phyloP scores from a whole-genome alignment of 2,113 vertebrate genomes.

The Melanostigma gelatinosum region DNA sequence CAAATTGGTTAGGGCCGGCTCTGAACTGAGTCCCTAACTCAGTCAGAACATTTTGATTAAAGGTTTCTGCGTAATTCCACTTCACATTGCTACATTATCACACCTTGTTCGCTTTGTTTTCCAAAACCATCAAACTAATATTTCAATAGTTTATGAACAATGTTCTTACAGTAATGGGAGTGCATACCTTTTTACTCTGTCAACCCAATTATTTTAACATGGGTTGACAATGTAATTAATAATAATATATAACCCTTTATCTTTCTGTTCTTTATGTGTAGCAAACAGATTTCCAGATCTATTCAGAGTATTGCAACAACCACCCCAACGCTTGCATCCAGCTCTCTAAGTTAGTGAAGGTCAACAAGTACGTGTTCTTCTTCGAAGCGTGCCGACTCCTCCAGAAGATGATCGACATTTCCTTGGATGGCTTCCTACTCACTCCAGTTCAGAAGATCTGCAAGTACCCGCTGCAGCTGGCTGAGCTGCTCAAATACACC shows the following conservation, averaged over 20 bases:
- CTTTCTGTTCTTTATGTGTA: constrained; percentile 52
- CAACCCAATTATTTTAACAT: not conserved
- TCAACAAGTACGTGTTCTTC: constrained; percentile 96
- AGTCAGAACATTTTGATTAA: not conserved
- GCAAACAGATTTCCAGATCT: constrained; percentile 98
- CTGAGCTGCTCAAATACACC: constrained; percentile 96
- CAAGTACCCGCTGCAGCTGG: constrained; percentile 96
- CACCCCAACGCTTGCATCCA: constrained; percentile 94
- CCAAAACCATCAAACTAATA: not conserved
- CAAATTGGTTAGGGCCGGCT: too few relatives aligned
- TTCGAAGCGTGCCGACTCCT: constrained; percentile 96
- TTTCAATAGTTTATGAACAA: not conserved
- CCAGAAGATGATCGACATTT: constrained; percentile 97
- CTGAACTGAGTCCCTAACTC: too few relatives aligned
- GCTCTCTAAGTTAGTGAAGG: constrained; percentile 91
- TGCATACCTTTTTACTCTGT: not conserved
- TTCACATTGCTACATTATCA: not conserved
- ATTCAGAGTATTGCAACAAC: constrained; percentile 99
- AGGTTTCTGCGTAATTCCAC: not conserved
- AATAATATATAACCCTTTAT: not conserved
- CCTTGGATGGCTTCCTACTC: constrained; percentile 94
- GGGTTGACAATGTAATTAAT: too few relatives aligned
- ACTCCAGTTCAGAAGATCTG: constrained; percentile 98
- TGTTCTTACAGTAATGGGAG: not conserved
- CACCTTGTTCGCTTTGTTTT: not conserved